Evolutionary conservation across 1,140 invertebrate genomes (phyloP).

Genomic region (Pissodes strobi): DNA sequence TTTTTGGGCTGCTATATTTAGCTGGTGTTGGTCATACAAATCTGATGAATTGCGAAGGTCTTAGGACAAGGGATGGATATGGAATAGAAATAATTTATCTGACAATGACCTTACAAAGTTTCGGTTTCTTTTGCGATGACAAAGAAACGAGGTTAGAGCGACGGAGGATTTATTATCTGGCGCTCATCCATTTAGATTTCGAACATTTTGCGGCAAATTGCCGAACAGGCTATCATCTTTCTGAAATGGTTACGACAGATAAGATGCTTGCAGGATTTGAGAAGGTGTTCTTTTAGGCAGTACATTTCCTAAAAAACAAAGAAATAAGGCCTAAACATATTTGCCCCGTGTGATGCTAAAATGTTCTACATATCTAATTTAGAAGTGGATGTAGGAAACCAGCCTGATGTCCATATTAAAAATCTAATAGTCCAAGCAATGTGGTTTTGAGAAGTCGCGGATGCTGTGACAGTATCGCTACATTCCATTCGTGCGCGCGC

Average conservation of each 20-base stretch:
- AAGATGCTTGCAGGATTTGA: background rate
- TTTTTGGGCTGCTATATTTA: constrained; percentile 1
- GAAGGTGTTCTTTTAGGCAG: background rate
- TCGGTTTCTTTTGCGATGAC: too few species aligned
- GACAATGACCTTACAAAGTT: too few species aligned
- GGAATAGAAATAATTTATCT: constrained; percentile 3
- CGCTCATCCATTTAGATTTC: background rate
- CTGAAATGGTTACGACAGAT: background rate
- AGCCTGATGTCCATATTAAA: too few species aligned
- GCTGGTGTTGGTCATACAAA: background rate
- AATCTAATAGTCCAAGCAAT: background rate
- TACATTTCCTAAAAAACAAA: background rate
- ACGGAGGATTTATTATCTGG: background rate
- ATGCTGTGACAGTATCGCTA: too few species aligned
- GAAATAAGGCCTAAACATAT: background rate
- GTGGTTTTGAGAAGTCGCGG: background rate
- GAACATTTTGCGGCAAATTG: background rate
- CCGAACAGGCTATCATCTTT: background rate
- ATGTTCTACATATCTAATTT: too few species aligned
- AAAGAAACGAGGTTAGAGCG: too few species aligned
- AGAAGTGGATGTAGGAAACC: too few species aligned
- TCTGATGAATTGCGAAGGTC: background rate
- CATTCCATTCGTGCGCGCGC: too few species aligned
- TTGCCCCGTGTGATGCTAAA: too few species aligned
- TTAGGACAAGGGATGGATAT: constrained; percentile 1